A percentile compares a stretch with the other conserved stretches of the same genome.
phyloP scores from a whole-genome alignment of 2,888 invertebrate genomes.

The Phania funesta region DNA sequence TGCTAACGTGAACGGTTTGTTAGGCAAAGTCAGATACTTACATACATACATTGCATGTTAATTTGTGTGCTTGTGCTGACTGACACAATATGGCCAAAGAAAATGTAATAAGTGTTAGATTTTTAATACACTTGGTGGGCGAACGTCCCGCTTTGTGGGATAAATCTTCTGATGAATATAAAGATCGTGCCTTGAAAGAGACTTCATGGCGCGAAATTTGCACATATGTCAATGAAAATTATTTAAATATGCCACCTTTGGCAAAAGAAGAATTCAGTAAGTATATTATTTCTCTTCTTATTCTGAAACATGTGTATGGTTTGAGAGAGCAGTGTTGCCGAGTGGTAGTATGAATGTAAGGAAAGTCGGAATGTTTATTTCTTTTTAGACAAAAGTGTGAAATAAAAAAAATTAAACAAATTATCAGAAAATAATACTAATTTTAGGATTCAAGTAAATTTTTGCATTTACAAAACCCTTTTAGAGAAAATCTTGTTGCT shows the following conservation, averaged over 20 bases:
- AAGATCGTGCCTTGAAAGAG: constrained; percentile 42
- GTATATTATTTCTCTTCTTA: too few species aligned
- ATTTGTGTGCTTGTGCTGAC: not conserved
- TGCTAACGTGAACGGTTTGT: constrained; percentile 57
- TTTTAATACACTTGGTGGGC: constrained; percentile 46
- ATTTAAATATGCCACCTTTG: constrained; percentile 13
- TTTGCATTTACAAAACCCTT: too few species aligned
- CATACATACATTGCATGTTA: too few species aligned
- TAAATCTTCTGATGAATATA: constrained; percentile 48
- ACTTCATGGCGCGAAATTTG: constrained; percentile 55
- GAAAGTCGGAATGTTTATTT: too few species aligned
- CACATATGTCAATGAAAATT: constrained; percentile 42
- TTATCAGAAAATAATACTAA: too few species aligned
- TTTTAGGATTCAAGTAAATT: too few species aligned
- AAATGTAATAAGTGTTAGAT: constrained; percentile 44
- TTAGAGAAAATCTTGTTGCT: too few species aligned
- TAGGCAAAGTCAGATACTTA: not conserved
- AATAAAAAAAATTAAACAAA: too few species aligned
- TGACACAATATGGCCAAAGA: constrained; percentile 20
- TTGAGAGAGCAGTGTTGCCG: too few species aligned
- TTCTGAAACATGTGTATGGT: too few species aligned
- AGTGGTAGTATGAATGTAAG: too few species aligned
- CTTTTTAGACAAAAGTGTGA: too few species aligned
- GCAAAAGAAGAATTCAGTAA: constrained; percentile 45
- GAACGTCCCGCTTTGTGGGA: constrained; percentile 62